Evolutionary conservation across 2,113 vertebrate genomes (phyloP), one percentile per base, ranked within the genome.

Genomic region (Sapajus apella): DNA sequence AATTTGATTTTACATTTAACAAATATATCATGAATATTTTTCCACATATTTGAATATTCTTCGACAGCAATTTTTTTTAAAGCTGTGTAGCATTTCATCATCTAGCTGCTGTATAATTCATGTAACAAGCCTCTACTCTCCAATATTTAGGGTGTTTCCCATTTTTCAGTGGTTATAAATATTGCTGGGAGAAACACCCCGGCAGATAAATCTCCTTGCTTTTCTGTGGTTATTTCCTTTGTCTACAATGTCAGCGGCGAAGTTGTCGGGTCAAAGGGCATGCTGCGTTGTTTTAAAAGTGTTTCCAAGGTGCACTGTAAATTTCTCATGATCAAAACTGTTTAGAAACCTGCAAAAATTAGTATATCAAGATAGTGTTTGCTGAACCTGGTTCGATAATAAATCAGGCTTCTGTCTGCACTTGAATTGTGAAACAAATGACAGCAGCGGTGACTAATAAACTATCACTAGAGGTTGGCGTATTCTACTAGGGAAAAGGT

Each of bases 161-260:
- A 2, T 84, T 92, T 96, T 83, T 96, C 92, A 83, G 32, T 21
- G 56, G 87, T 82, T 92, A 81, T 96, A 97, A 97, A 97, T 92
- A 95, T 75, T 27, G 83, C 81, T 16, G 43, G 0, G 6, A 88
- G 72, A 77, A 82, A 72, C 66, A 85, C 40, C n/a, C 23, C 17
- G 1, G 55, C 8, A 79, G 90, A 94, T 82, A 88, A 86, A 89
- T 80, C 77, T 91, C 23, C 58, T 37, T 20, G 43, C 56, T 94
- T 88, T 68, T 83, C 12, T 8, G 14, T 5, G 20, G 32, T 94
- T 86, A 37, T 79, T 95, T 82, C 55, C 77, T 79, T 90, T 1
- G 21, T 23, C 5, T 61, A 37, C 58, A 68, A 73, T 82, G 52
- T 92, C 82, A 43, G 35, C 80, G 73, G 81, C 32, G 7, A 98